phyloP scores from a whole-genome alignment of 2,888 invertebrate species.

The Pyralis farinalis region DNA sequence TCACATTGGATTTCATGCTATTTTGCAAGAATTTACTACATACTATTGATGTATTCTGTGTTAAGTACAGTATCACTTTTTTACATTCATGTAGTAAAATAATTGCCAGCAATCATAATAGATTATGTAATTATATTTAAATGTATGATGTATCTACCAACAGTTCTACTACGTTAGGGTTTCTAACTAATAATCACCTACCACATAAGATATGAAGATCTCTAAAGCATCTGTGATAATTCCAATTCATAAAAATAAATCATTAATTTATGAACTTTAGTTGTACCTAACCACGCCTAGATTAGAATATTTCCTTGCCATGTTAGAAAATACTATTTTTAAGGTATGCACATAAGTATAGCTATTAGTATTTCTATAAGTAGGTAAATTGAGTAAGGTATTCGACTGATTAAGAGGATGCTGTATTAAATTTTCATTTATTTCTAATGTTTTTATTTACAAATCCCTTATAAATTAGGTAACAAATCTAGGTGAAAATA shows the following conservation, averaged over 20 bases:
- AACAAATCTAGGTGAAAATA: not conserved
- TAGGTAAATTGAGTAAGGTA: constrained; percentile 18
- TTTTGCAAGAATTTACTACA: no score
- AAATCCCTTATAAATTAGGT: constrained; percentile 1
- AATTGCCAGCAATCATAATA: constrained; percentile 29
- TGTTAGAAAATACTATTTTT: constrained; percentile 26
- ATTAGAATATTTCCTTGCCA: constrained; percentile 48
- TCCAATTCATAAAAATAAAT: constrained; percentile 68
- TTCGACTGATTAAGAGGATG: constrained; percentile 58
- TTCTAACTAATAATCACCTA: constrained; percentile 57
- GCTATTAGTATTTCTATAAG: constrained; percentile 20
- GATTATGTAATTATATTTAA: constrained; percentile 37
- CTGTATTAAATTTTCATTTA: constrained; percentile 46
- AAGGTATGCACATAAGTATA: constrained; percentile 32
- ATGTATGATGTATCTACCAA: constrained; percentile 33
- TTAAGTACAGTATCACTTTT: not conserved
- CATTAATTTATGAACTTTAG: constrained; percentile 70
- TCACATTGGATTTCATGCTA: no score
- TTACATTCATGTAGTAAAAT: constrained; percentile 1
- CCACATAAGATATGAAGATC: constrained; percentile 74
- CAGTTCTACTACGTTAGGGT: constrained; percentile 32
- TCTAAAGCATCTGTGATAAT: constrained; percentile 79
- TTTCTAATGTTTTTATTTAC: constrained; percentile 10
- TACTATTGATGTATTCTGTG: no score
- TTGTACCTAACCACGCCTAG: constrained; percentile 41